These are phyloP conservation scores for Keiferia lycopersicella DNA, from an alignment of 2,888 invertebrate genomes.

Conservation along the genomic window DNA sequence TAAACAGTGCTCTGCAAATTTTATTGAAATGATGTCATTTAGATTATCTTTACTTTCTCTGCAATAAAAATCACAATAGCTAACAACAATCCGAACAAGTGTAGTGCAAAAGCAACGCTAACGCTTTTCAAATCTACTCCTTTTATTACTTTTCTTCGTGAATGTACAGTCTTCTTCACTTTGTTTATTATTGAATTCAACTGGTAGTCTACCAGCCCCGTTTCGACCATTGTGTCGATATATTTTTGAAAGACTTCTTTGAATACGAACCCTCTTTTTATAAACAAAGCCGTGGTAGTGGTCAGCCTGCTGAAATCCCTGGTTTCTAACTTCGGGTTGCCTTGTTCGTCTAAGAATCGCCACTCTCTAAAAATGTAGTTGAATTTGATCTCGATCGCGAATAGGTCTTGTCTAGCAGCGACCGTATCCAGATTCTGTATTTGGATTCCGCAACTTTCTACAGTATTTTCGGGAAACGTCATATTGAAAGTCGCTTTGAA, in stretches of 20 bases:
- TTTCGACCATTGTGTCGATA: neutral
- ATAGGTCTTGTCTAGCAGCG: neutral
- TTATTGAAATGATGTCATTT: neutral
- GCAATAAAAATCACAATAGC: neutral
- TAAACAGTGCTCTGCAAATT: neutral
- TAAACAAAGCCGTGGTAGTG: neutral
- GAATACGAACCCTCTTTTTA: conserved; percentile 9
- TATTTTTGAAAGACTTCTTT: conserved; percentile 3
- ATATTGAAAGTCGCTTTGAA: neutral
- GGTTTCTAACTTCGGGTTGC: neutral
- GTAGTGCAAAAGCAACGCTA: neutral
- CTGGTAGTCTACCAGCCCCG: conserved; percentile 11
- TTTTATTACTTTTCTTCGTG: neutral
- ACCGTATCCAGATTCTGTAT: neutral
- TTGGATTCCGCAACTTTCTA: neutral
- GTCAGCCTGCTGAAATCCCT: neutral
- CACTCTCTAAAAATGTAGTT: neutral
- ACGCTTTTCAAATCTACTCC: neutral
- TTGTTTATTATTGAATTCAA: neutral
- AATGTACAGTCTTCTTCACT: neutral
- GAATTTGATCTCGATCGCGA: neutral
- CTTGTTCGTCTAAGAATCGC: conserved; percentile 19
- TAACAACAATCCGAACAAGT: neutral
- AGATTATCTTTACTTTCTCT: neutral
- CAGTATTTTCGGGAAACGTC: conserved; percentile 6